Percentiles rank a stretch among this genome's conserved stretches.
phyloP scores from a whole-genome alignment of 2,797 vertebrate genomes.

The Anguilla pacifica region DNA sequence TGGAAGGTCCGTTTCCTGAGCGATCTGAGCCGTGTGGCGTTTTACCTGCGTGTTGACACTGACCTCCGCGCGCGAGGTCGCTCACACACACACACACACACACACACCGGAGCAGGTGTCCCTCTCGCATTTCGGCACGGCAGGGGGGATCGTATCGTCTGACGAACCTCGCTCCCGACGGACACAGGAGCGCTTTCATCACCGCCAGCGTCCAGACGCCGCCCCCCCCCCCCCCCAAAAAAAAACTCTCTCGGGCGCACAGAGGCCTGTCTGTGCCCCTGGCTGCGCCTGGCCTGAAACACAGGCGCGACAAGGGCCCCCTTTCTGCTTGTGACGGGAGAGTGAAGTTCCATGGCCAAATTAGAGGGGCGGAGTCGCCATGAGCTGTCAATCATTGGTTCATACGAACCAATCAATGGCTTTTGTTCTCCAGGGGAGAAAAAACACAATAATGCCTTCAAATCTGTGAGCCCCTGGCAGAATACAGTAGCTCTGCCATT shows the following conservation, averaged over 20 bases:
- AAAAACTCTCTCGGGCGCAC: neutral
- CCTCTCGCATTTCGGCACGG: neutral
- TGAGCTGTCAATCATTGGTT: too few relatives aligned
- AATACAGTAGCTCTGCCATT: too few relatives aligned
- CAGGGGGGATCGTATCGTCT: neutral
- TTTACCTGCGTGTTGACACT: neutral
- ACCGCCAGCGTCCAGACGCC: neutral
- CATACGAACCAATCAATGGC: too few relatives aligned
- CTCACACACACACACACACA: too few relatives aligned
- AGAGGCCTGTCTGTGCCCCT: neutral
- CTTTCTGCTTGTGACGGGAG: too few relatives aligned
- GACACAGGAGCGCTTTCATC: constrained; percentile 1
- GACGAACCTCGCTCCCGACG: neutral
- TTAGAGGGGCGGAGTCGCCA: too few relatives aligned
- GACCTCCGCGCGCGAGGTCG: neutral
- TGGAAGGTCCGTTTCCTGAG: constrained; percentile 3
- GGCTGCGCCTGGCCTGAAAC: neutral
- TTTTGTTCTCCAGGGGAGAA: too few relatives aligned
- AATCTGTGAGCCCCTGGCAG: too few relatives aligned
- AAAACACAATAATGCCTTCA: too few relatives aligned
- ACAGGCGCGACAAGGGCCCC: neutral
- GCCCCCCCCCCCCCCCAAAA: neutral
- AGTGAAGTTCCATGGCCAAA: too few relatives aligned
- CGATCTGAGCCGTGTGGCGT: neutral
- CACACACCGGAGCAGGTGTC: neutral